These are phyloP conservation scores for Drosophila mojavensis DNA, from an alignment of 1,140 invertebrate genomes.

Conservation along the genomic window DNA sequence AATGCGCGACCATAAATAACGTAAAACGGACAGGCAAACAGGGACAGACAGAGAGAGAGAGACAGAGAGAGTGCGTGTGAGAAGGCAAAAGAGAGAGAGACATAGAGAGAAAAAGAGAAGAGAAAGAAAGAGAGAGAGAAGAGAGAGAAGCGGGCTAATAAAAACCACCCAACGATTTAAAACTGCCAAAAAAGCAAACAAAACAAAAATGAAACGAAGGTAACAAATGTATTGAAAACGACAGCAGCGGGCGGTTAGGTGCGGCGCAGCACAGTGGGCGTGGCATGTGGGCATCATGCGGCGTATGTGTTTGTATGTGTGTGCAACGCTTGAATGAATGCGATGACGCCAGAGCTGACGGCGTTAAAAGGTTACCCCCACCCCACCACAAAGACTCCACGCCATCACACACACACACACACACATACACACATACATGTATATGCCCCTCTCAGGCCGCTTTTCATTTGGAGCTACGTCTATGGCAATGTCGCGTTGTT, in stretches of 20 bases:
- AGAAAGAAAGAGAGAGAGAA: neutral
- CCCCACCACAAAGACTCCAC: conserved; percentile 18
- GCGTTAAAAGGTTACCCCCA: conserved; percentile 72
- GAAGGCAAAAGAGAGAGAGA: neutral
- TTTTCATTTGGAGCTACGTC: conserved; percentile 6
- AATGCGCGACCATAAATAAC: conserved; percentile 81
- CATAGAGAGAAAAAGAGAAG: neutral
- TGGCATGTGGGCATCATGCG: conserved; percentile 25
- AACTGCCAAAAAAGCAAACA: conserved; percentile 34
- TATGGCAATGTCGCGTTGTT: conserved; percentile 44
- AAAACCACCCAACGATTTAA: conserved; percentile 78
- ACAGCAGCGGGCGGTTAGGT: conserved; percentile 8
- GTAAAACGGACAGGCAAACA: conserved; percentile 39
- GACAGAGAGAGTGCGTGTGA: neutral
- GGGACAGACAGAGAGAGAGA: neutral
- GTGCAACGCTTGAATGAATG: conserved; percentile 70
- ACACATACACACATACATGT: neutral
- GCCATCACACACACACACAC: neutral
- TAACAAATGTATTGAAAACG: conserved; percentile 14
- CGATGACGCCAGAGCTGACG: conserved; percentile 33
- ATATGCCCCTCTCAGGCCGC: too few relatives aligned
- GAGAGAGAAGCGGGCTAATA: conserved; percentile 54
- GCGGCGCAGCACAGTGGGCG: conserved; percentile 30
- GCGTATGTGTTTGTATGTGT: conserved; percentile 6
- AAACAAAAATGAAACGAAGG: neutral